These are phyloP conservation scores for Matsumurasca onukii DNA, from an alignment of 1,140 invertebrate species.

Conservation along the genomic window DNA sequence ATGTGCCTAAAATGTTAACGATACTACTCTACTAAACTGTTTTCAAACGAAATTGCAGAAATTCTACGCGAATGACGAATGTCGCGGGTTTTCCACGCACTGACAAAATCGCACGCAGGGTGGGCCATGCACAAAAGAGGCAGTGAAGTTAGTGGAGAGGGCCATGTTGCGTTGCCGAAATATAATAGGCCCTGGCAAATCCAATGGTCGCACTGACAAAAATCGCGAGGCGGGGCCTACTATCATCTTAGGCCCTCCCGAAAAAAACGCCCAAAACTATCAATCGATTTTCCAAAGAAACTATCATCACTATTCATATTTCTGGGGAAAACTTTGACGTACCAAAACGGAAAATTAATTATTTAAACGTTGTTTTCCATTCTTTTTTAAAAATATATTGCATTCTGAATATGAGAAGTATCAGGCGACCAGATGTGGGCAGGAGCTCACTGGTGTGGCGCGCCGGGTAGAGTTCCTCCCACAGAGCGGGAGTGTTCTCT, in stretches of 20 bases:
- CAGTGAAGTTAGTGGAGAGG: neutral
- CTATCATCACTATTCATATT: too few species aligned
- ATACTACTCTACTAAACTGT: too few species aligned
- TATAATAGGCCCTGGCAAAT: neutral
- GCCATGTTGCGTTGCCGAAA: neutral
- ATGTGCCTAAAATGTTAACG: too few species aligned
- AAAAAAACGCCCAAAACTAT: too few species aligned
- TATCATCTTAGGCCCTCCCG: neutral
- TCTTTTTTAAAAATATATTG: constrained; percentile 13
- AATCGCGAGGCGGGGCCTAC: neutral
- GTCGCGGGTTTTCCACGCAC: too few species aligned
- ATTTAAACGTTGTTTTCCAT: neutral
- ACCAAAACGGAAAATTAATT: neutral
- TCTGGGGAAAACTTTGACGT: too few species aligned
- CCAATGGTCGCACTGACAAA: neutral
- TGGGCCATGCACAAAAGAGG: too few species aligned
- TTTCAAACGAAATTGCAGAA: too few species aligned
- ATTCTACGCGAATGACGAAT: too few species aligned
- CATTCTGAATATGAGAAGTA: constrained; percentile 13
- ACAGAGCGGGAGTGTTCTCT: neutral
- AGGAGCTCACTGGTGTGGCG: neutral
- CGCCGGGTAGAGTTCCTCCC: neutral
- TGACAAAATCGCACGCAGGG: too few species aligned
- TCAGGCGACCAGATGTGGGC: neutral
- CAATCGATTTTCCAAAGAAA: neutral